Conservation (phyloP, 2,888 invertebrate genomes). For the Drosophila greeni region DNA sequence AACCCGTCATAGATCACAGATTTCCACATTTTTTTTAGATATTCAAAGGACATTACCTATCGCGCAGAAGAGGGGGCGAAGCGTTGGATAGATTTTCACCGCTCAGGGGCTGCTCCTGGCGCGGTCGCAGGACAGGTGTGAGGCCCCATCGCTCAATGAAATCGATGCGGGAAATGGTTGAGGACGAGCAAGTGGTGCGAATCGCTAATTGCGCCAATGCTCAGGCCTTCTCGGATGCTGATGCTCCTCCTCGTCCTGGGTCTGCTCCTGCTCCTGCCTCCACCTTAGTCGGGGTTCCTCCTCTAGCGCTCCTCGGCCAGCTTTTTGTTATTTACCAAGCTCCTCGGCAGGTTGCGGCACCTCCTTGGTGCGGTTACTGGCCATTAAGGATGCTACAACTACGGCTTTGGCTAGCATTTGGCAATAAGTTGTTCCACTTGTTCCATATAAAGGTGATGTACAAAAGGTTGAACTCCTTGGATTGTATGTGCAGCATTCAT, state of each 20-base stretch:
- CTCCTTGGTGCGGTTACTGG: conserved; percentile 19
- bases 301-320: conserved; percentile 14
- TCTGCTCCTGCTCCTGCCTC: neutral
- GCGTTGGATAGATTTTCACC: conserved; percentile 79
- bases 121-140: conserved; percentile 97
- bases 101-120: conserved; percentile 93
- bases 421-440: conserved; percentile 21
- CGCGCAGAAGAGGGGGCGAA: conserved; percentile 80
- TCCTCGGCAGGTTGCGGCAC: conserved; percentile 5
- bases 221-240: conserved; percentile 30
- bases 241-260: conserved; percentile 16
- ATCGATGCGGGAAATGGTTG: conserved; percentile 96
- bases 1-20: neutral
- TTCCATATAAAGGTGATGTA: neutral
- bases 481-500: conserved; percentile 3
- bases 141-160: conserved; percentile 98
- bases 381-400: conserved; percentile 12
- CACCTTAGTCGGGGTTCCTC: neutral
- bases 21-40: neutral
- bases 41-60: conserved; percentile 75
- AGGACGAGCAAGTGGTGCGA: conserved; percentile 77
- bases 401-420: conserved; percentile 30
- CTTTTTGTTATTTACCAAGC: conserved; percentile 24
- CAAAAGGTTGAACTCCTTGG: conserved; percentile 1
- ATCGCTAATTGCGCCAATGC: conserved; percentile 76